Base-by-base conservation (phyloP, 2,113 vertebrate species). In the Lasiurus borealis region DNA sequence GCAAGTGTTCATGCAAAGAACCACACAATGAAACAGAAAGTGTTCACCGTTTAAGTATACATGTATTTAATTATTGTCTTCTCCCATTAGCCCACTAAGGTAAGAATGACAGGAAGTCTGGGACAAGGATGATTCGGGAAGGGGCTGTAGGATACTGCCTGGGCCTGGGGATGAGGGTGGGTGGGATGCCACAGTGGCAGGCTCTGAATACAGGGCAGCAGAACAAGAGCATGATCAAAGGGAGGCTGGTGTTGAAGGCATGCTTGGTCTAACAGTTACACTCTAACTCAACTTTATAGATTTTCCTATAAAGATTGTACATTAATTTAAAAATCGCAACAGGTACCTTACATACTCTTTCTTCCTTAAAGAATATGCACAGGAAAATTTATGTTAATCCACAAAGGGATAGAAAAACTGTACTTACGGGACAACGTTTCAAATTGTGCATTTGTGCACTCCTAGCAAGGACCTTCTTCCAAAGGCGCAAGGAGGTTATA, bases 1-100 rank as follows among this genome's bases (percentile, higher is more conserved):
- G 76, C 52, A 91, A 91, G 50, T 54, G 11, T 91, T 86, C 78
- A 44, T 59, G 36, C 16, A 89, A 88, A 66, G 15, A 72, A 91
- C 23, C 4, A 77, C n/a, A 57, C 36, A 48, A 69, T 44, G 66
- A 86, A 50, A 0, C 8, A 83, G 54, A 94, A 66, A 64, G 54
- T 15, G 12, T 88, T 73, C 7, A 27, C 29, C 54, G 57, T 91
- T 46, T 46, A 64, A 78, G 18, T 77, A 50, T 34, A 85, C 4
- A 40, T 77, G 18, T 75, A 75, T 71, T 72, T 75, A 77, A 25
- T 44, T 34, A 31, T 68, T 91, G 4, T 64, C 7, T 64, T 85
- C 29, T 76, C 25, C 29, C 27, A 23, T 13, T 80, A 68, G 36
- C 25, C n/a, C 25, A 73, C 15, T 64, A 48, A 82, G 15, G 6